Evolutionary conservation across 2,888 invertebrate species (phyloP).

Genomic region (Cetonia aurata): DNA sequence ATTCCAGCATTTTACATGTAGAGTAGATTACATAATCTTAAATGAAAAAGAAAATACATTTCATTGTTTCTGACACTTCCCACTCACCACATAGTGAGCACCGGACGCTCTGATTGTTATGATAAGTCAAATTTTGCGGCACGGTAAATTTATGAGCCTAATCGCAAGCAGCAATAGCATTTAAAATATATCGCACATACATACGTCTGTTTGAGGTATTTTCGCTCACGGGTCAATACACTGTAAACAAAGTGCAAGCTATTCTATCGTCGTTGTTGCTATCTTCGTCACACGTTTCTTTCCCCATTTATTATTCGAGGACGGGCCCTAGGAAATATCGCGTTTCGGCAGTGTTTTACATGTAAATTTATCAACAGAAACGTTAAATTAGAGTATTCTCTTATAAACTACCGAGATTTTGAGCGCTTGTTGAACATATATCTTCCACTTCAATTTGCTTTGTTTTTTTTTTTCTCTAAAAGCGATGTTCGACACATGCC

Average conservation of each 20-base stretch:
- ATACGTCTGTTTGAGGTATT: slow-evolving; percentile 43
- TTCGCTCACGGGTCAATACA: slow-evolving; percentile 50
- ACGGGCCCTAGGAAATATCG: slow-evolving; percentile 16
- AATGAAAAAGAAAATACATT: too few relatives aligned
- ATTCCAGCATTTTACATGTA: too few relatives aligned
- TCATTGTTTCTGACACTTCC: too few relatives aligned
- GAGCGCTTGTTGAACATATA: not conserved
- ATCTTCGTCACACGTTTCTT: slow-evolving; percentile 11
- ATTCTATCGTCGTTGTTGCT: slow-evolving; percentile 19
- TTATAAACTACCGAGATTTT: slow-evolving; percentile 13
- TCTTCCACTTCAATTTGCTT: not conserved
- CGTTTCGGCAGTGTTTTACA: slow-evolving; percentile 16
- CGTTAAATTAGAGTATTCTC: slow-evolving; percentile 7
- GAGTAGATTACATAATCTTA: too few relatives aligned
- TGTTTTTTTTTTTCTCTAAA: too few relatives aligned
- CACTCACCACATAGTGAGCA: too few relatives aligned
- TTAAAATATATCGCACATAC: slow-evolving; percentile 25
- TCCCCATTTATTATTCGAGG: slow-evolving; percentile 23
- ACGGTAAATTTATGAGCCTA: slow-evolving; percentile 14
- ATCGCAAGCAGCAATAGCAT: slow-evolving; percentile 15
- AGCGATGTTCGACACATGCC: too few relatives aligned
- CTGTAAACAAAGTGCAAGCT: slow-evolving; percentile 47
- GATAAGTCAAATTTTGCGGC: slow-evolving; percentile 23
- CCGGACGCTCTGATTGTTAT: slow-evolving; percentile 14
- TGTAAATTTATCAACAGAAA: slow-evolving; percentile 30